Base-by-base conservation (phyloP, 2,888 invertebrate genomes). In the Dichetophora obliterata region DNA sequence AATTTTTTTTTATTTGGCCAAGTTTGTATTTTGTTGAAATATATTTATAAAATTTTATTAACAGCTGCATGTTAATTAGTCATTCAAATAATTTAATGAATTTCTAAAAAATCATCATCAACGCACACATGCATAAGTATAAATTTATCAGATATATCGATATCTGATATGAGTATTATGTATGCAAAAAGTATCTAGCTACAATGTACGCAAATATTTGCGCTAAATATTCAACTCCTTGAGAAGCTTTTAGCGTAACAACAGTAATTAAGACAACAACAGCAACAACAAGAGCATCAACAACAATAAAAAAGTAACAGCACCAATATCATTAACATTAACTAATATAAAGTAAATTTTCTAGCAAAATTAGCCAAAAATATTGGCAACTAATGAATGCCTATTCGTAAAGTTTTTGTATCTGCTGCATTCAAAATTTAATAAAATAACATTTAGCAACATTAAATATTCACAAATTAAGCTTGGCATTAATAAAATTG, bases 201-300 rank as follows among this genome's bases (percentile, higher is more conserved):
- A 48, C 48, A 54, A 19, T 27, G 48, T 43, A 43, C n/a, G 77
- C 31, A 65, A 78, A 75, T 81, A 79, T 80, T 79, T 77, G 77
- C 37, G 43, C 43, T 22, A 71, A n/a, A 57, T 19, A 24, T 57
- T 57, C 75, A 72, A 72, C 79, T 79, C 80, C 81, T 81, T 82
- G 81, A 83, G 80, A 78, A 77, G 78, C 79, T 81, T 82, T 82
- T 83, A 81, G 80, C 79, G 75, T 77, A 75, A 76, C 74, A 22
- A 11, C 66, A n/a, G 43, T 43, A 24, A 66, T 50, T 24, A 50
- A n/a, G 31, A 37, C 34, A 43, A 27, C 8, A 72, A 8, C 52
- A 34, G 66, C 19, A 74, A 59, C 77, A 61, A 52, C 27, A 76
- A 73, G 43, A 75, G 9, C n/a, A 61, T 43, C 19, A 14, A 50